Percentiles rank a stretch among this genome's conserved stretches.
Evolutionary conservation across 1,140 invertebrate species (phyloP).

Genomic region (Macrobrachium rosenbergii): DNA sequence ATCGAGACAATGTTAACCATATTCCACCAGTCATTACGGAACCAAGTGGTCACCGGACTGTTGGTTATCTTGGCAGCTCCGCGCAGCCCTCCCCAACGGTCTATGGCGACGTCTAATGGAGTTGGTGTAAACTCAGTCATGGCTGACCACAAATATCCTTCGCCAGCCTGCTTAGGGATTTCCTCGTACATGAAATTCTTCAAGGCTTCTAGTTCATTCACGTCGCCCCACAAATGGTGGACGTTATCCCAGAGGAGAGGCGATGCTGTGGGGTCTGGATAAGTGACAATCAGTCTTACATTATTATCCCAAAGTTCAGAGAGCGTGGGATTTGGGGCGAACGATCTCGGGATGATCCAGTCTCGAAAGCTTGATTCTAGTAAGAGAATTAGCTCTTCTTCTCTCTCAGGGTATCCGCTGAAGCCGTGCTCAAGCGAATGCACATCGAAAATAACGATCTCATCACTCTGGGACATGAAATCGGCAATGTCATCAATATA

Average conservation of each 20-base stretch:
- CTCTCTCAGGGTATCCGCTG: constrained; percentile 68
- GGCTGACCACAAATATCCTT: constrained; percentile 71
- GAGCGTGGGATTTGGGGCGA: constrained; percentile 72
- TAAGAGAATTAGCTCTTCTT: constrained; percentile 72
- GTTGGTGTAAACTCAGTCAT: constrained; percentile 79
- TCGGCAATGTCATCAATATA: constrained; percentile 66
- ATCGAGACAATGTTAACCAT: constrained; percentile 76
- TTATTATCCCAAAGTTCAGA: constrained; percentile 73
- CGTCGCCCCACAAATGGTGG: constrained; percentile 77
- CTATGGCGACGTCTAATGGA: constrained; percentile 72
- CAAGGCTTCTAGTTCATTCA: constrained; percentile 72
- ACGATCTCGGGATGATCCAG: constrained; percentile 71
- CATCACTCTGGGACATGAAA: constrained; percentile 68
- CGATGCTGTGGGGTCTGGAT: constrained; percentile 71
- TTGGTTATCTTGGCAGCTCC: constrained; percentile 74
- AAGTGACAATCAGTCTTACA: constrained; percentile 75
- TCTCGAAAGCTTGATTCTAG: constrained; percentile 73
- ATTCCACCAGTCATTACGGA: constrained; percentile 73
- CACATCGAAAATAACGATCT: constrained; percentile 69
- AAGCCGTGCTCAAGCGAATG: constrained; percentile 68
- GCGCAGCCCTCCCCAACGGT: constrained; percentile 73
- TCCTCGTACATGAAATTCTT: constrained; percentile 71
- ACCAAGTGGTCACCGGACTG: constrained; percentile 74
- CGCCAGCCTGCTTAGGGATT: constrained; percentile 64
- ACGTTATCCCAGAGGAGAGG: constrained; percentile 71